A percentile compares a stretch with the other conserved stretches of the same genome.
phyloP scores from a whole-genome alignment of 1,140 invertebrate species.

The Hypothenemus hampei region DNA sequence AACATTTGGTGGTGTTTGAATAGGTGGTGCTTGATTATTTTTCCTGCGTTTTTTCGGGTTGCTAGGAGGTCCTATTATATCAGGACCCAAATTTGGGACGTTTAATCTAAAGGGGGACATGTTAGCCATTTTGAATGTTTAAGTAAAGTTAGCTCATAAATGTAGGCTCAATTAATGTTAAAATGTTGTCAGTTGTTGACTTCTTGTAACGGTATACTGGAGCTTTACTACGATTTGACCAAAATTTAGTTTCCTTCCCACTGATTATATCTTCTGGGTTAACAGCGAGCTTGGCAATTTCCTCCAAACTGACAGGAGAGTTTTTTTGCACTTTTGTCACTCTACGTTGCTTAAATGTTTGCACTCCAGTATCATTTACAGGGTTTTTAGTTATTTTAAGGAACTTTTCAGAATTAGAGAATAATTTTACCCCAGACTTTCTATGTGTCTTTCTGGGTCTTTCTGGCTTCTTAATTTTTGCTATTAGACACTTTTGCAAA shows the following conservation, averaged over 20 bases:
- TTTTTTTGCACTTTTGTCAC: not conserved
- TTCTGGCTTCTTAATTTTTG: constrained; percentile 3
- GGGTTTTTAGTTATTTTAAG: constrained; percentile 22
- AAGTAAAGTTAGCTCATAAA: constrained; percentile 16
- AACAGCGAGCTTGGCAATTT: constrained; percentile 28
- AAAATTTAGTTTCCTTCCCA: constrained; percentile 32
- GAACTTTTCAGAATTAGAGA: constrained; percentile 29
- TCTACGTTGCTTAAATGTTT: not conserved
- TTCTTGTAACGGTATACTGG: constrained; percentile 31
- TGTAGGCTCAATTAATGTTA: constrained; percentile 18
- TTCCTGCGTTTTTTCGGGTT: constrained; percentile 66
- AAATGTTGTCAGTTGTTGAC: constrained; percentile 13
- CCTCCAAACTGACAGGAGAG: not conserved
- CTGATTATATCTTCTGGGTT: constrained; percentile 32
- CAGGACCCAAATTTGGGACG: constrained; percentile 55
- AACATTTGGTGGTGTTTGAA: constrained; percentile 57
- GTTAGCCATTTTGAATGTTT: constrained; percentile 63
- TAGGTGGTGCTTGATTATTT: constrained; percentile 54
- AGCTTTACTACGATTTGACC: constrained; percentile 35
- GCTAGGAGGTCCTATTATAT: constrained; percentile 58
- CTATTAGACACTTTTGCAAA: constrained; percentile 22
- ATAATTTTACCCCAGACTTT: constrained; percentile 33
- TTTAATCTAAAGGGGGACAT: constrained; percentile 65
- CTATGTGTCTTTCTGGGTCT: constrained; percentile 18
- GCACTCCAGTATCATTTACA: not conserved